These are phyloP conservation scores for Mesochorus sp. DNA, from an alignment of 2,888 invertebrate species.

Conservation along the genomic window DNA sequence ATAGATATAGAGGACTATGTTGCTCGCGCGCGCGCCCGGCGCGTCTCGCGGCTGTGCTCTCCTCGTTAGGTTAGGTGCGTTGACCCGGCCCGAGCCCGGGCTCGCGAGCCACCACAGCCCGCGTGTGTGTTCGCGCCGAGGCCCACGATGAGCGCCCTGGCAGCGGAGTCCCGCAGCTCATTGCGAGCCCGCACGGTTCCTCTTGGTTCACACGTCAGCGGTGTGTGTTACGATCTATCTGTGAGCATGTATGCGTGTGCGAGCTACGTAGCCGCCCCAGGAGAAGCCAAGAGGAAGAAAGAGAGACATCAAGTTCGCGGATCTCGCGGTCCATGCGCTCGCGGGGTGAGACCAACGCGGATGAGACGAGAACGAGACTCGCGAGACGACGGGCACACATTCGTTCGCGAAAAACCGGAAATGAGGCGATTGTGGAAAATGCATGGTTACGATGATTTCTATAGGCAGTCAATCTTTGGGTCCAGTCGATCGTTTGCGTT, in stretches of 20 bases:
- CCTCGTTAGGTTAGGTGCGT: slow-evolving; percentile 79
- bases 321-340: slow-evolving; percentile 58
- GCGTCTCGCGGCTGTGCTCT: slow-evolving; percentile 59
- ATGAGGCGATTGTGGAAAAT: background rate
- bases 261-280: background rate
- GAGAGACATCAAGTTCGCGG: slow-evolving; percentile 68
- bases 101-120: slow-evolving; percentile 42
- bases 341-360: slow-evolving; percentile 55
- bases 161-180: too few species aligned
- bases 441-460: background rate
- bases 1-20: slow-evolving; percentile 50
- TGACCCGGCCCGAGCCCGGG: slow-evolving; percentile 75
- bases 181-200: slow-evolving; percentile 36
- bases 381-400: background rate
- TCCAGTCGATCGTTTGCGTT: background rate
- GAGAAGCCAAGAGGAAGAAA: slow-evolving; percentile 37
- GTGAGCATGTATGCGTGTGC: background rate
- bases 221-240: slow-evolving; percentile 18
- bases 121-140: slow-evolving; percentile 30
- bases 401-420: slow-evolving; percentile 31
- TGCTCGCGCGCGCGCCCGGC: slow-evolving; percentile 44
- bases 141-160: too few species aligned
- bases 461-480: background rate
- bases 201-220: slow-evolving; percentile 1
- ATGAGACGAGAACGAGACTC: slow-evolving; percentile 62